Evolutionary conservation across 2,113 vertebrate species (phyloP).

Genomic region (Gopherus flavomarginatus): DNA sequence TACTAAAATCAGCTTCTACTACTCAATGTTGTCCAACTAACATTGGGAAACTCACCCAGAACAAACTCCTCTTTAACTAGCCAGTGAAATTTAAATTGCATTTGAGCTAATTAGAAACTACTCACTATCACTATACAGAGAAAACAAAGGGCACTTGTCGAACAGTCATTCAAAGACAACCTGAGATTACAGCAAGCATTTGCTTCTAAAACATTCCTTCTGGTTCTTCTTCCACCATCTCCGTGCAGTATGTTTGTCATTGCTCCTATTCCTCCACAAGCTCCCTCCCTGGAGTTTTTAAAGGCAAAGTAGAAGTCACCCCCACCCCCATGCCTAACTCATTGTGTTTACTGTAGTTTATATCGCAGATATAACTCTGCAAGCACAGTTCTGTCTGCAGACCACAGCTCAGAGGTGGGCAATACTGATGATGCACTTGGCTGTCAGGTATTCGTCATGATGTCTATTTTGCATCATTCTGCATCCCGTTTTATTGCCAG

Average conservation of each 20-base stretch:
- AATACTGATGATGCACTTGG: neutral
- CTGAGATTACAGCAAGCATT: neutral
- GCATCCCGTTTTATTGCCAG: neutral
- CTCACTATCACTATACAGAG: neutral
- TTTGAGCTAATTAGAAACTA: neutral
- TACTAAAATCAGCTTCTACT: neutral
- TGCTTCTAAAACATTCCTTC: fast-evolving
- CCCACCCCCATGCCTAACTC: neutral
- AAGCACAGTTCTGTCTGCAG: neutral
- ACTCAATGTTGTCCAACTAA: neutral
- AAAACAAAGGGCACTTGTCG: neutral
- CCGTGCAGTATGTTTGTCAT: fast-evolving
- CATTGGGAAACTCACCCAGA: neutral
- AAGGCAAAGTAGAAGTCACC: neutral
- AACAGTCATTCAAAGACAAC: neutral
- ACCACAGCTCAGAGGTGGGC: neutral
- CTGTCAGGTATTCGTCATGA: neutral
- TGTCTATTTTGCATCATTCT: neutral
- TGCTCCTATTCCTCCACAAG: neutral
- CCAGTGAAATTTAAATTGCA: fast-evolving
- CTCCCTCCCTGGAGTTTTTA: neutral
- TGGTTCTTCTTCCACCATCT: neutral
- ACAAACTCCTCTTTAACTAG: neutral
- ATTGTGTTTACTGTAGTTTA: neutral
- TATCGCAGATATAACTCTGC: neutral